Conservation (phyloP, 2,113 vertebrate species). For the Tiliqua scincoides region DNA sequence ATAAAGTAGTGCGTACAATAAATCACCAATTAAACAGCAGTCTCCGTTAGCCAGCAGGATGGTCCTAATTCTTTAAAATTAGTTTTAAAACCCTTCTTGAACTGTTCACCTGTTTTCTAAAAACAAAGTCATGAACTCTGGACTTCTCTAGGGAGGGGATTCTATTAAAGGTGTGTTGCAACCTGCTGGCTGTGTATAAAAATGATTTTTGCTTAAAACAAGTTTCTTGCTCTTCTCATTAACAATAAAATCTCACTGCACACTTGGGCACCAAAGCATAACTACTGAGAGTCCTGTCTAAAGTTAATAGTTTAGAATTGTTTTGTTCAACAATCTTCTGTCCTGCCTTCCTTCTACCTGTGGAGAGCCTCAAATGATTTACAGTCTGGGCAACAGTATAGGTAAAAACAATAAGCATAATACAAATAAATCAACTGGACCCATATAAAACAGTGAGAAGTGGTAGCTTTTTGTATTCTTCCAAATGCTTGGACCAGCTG, state of each 20-base stretch:
- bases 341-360: no score
- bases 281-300: neutral
- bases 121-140: neutral
- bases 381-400: no score
- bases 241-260: neutral
- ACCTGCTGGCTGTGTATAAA: neutral
- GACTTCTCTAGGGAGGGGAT: neutral
- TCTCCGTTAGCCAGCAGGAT: neutral
- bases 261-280: neutral
- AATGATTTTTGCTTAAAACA: neutral
- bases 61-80: neutral
- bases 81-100: neutral
- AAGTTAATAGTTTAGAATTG: no score
- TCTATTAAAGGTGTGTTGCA: neutral
- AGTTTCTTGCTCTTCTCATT: neutral
- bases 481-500: no score
- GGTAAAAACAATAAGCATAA: no score
- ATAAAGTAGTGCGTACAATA: no score
- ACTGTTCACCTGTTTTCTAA: neutral
- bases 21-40: no score
- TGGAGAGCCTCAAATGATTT: no score
- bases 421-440: no score
- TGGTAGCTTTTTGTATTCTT: no score
- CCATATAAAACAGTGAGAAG: no score
- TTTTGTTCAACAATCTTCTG: no score